Conservation (phyloP, 2,888 invertebrate species). For the Melinaea menophilus region DNA sequence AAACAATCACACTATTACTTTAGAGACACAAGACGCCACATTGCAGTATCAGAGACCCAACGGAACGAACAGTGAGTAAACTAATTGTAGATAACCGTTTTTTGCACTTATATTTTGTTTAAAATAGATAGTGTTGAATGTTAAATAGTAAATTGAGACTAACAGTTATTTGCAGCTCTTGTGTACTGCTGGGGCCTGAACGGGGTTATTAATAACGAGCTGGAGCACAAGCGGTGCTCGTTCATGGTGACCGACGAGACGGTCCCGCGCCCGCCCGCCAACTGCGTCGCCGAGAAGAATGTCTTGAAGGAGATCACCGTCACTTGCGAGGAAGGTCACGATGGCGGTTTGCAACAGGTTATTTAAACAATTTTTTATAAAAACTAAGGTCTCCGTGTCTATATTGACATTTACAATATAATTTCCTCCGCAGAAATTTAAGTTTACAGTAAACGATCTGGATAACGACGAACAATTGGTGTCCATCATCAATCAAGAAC, state of each 20-base stretch:
- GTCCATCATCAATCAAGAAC: slow-evolving; percentile 62
- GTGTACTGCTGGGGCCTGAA: slow-evolving; percentile 69
- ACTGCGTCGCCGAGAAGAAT: slow-evolving; percentile 51
- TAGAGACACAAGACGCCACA: slow-evolving; percentile 48
- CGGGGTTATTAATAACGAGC: slow-evolving; percentile 45
- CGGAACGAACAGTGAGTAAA: slow-evolving; percentile 54
- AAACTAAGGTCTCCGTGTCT: neutral
- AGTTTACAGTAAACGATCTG: slow-evolving; percentile 50
- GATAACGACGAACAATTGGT: slow-evolving; percentile 49
- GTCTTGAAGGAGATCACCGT: slow-evolving; percentile 48
- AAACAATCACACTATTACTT: slow-evolving; percentile 41
- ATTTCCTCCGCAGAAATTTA: slow-evolving; percentile 55
- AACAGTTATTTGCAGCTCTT: slow-evolving; percentile 31
- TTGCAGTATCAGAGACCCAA: slow-evolving; percentile 56
- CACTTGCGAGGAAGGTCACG: slow-evolving; percentile 58
- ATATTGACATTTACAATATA: neutral
- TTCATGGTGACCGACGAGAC: slow-evolving; percentile 65
- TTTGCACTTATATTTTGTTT: too few species aligned
- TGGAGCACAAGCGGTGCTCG: slow-evolving; percentile 51
- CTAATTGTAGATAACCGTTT: too few species aligned
- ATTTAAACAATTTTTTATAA: slow-evolving; percentile 4
- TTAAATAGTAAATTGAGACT: neutral
- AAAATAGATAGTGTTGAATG: too few species aligned
- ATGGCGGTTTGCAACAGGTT: slow-evolving; percentile 67
- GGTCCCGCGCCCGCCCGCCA: slow-evolving; percentile 54